Base-by-base conservation (phyloP, 2,797 vertebrate genomes). In the Neomorphus geoffroyi region DNA sequence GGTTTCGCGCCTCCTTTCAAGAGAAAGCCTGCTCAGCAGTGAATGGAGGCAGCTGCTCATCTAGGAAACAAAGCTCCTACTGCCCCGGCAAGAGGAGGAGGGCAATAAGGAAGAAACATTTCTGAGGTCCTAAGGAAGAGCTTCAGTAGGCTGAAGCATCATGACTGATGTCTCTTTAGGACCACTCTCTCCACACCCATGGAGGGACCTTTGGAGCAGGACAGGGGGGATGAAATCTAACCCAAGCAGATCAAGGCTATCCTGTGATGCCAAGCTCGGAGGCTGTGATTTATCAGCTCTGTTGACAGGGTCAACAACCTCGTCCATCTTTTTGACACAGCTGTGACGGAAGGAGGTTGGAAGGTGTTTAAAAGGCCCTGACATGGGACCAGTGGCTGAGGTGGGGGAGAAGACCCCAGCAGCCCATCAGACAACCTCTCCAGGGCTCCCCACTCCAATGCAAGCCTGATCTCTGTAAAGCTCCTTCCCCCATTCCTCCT, bases 371-470 rank as follows among this genome's bases (percentile, higher is more conserved):
- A 57, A 72, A 84, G n/a, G 56, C 72, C 15, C 67, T 67, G 46
- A 88, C 22, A 19, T 24, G 60, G 37, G 41, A 69, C 37, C 13
- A 41, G 77, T 3, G 4, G 39, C 18, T 0, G 0, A 35, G 14
- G 27, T 23, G 4, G 15, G 33, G 12, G 18, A 66, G 65, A 80
- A 92, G 82, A 66, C 10, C 43, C 73, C 26, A 4, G 28, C 58
- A 45, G 71, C 35, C 69, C 35, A 45, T 16, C 26, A 5, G 41
- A 7, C 70, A 80, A 51, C 19, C 2, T 32, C 35, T 17, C 17
- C 35, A 12, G 6, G 2, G 17, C 41, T 39, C 60, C 28, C n/a
- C 0, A 6, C 2, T 11, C 5, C 3, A 6, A 16, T 2, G 2
- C 5, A 1, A 46, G 35, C 33, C 65, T 65, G 65, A 21, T 14